These are phyloP conservation scores for Platyura marginata DNA, from an alignment of 1,140 invertebrate genomes.

Conservation along the genomic window DNA sequence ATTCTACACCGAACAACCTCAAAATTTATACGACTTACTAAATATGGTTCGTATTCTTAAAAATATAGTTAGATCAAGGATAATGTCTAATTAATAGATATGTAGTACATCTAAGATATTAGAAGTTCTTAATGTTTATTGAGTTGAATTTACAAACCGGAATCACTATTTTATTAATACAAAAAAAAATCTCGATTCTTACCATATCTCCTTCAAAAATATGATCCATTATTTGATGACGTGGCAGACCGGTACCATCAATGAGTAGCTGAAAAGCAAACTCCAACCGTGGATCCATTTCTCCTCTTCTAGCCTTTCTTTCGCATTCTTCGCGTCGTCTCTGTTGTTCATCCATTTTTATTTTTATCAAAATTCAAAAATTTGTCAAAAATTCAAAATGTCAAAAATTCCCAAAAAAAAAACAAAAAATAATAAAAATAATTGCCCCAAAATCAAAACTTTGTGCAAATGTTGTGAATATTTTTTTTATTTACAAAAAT, in stretches of 20 bases:
- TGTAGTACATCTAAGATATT: background rate
- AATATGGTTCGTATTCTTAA: too few species aligned
- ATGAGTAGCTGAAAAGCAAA: slow-evolving; percentile 73
- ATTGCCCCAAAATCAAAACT: background rate
- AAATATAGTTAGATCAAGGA: too few species aligned
- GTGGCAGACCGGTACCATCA: slow-evolving; percentile 54
- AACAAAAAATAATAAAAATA: background rate
- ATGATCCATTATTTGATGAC: slow-evolving; percentile 73
- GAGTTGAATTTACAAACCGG: background rate
- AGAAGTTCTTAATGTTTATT: background rate
- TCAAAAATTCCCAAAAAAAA: background rate
- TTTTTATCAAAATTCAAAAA: background rate
- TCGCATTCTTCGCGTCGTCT: slow-evolving; percentile 78
- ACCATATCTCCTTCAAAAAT: slow-evolving; percentile 78
- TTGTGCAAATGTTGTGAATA: background rate
- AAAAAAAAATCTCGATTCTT: slow-evolving; percentile 8
- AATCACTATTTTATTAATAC: background rate
- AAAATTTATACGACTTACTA: too few species aligned
- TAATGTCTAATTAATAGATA: too few species aligned
- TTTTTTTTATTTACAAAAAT: background rate
- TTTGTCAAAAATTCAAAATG: background rate
- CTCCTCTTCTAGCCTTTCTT: slow-evolving; percentile 64
- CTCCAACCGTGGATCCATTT: slow-evolving; percentile 75
- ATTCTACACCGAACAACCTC: too few species aligned
- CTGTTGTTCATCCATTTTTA: slow-evolving; percentile 29